Evolutionary conservation across 2,888 invertebrate genomes (phyloP), one percentile per base, ranked within the genome.

Genomic region (Zaprionus lineosus): DNA sequence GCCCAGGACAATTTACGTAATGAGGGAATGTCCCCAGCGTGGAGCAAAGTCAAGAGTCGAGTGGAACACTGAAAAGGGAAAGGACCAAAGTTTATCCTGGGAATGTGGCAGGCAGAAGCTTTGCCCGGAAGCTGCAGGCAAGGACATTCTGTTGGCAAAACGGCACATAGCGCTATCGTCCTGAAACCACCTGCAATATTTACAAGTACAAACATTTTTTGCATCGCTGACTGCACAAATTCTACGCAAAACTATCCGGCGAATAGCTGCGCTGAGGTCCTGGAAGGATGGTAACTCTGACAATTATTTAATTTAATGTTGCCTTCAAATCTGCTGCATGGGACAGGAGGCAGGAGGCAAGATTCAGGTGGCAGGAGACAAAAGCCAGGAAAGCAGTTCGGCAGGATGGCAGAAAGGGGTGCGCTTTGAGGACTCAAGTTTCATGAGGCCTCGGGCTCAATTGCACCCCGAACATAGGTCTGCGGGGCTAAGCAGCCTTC

Each of bases 271-370:
- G 57, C 57, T 9, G 39, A 19, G n/a, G n/a, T n/a, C n/a, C 57
- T 60, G 12, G 44, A 52, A 58, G 51, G 26, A 55, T 55, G 58
- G 55, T 66, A 71, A 51, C 59, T 33, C 46, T 51, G 71, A 78
- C 75, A 84, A 84, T 84, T 78, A 81, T 81, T 82, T 84, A 69
- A 81, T 84, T 81, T 82, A 71, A 81, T 63, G 64, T 53, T 55
- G 55, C 64, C 44, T 69, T 47, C 47, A 64, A 64, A n/a, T n/a
- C n/a, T n/a, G n/a, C n/a, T n/a, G n/a, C n/a, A n/a, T n/a, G n/a
- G n/a, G n/a, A n/a, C n/a, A n/a, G n/a, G n/a, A 41, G n/a, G n/a
- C n/a, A n/a, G n/a, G n/a, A n/a, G n/a, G n/a, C n/a, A n/a, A n/a
- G n/a, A n/a, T n/a, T n/a, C n/a, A n/a, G n/a, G 44, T 15, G 53